Evolutionary conservation across 2,797 vertebrate genomes (phyloP).

Genomic region (Champsocephalus esox): DNA sequence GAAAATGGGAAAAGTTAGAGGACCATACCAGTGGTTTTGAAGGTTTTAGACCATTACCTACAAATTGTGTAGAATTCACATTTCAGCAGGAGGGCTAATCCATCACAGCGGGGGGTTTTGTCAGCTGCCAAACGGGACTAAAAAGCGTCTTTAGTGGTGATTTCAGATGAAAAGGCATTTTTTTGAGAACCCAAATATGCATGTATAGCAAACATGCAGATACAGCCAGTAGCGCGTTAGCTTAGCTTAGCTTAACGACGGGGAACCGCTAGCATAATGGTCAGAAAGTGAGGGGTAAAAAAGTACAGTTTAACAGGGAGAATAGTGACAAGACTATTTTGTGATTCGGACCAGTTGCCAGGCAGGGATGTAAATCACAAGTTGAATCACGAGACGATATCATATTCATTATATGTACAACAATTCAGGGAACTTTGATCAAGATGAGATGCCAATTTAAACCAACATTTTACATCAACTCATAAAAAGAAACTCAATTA

Average conservation of each 20-base stretch:
- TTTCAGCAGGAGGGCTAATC: slow-evolving; percentile 8
- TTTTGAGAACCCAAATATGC: not conserved
- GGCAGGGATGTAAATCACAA: not conserved
- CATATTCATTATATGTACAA: too few relatives aligned
- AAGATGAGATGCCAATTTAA: too few relatives aligned
- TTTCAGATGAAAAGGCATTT: slow-evolving; percentile 1
- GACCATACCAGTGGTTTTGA: slow-evolving; percentile 23
- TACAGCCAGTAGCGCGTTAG: not conserved
- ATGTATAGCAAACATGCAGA: not conserved
- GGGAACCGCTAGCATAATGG: not conserved
- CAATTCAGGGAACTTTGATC: too few relatives aligned
- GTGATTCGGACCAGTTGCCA: not conserved
- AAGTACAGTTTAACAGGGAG: not conserved
- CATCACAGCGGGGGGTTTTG: not conserved
- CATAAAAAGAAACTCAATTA: too few relatives aligned
- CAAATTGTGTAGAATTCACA: slow-evolving; percentile 33
- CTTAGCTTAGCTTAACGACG: not conserved
- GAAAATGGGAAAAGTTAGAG: slow-evolving; percentile 24
- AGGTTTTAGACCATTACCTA: slow-evolving; percentile 48
- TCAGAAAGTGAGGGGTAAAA: not conserved
- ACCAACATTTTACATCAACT: too few relatives aligned
- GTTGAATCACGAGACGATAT: too few relatives aligned
- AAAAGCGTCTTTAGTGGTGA: slow-evolving; percentile 2
- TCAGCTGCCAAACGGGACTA: not conserved
- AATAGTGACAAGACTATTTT: not conserved